Evolutionary conservation across 2,113 vertebrate species (phyloP).

Genomic region (Australoheros scitulus): DNA sequence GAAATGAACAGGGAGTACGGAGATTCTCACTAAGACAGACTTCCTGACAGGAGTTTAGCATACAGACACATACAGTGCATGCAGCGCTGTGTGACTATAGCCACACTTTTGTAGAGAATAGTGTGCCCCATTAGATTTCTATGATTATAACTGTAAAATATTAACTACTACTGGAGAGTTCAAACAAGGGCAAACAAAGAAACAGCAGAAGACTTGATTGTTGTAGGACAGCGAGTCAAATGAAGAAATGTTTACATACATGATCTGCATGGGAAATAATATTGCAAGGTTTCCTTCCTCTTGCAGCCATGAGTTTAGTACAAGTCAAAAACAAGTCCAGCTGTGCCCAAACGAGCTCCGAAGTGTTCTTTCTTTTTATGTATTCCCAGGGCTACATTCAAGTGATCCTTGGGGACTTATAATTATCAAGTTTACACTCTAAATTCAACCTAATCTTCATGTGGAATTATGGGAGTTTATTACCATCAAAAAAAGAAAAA

Average conservation of each 20-base stretch:
- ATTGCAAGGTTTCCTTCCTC: constrained; percentile 17
- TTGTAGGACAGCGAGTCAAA: constrained; percentile 13
- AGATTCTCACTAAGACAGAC: neutral
- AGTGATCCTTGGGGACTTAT: constrained; percentile 23
- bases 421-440: neutral
- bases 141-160: neutral
- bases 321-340: constrained; percentile 37
- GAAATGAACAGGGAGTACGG: neutral
- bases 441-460: neutral
- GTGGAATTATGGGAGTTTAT: neutral
- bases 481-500: neutral
- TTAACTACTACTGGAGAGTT: neutral
- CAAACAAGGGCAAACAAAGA: constrained; percentile 12
- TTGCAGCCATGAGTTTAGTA: constrained; percentile 27
- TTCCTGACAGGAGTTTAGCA: neutral
- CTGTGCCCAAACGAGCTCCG: constrained; percentile 63
- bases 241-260: constrained; percentile 50
- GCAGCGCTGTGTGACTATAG: neutral
- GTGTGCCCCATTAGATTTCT: neutral
- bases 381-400: constrained; percentile 34
- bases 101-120: neutral
- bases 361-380: constrained; percentile 59
- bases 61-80: neutral
- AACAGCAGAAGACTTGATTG: neutral
- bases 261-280: constrained; percentile 43